These are phyloP conservation scores for Beris morrisii DNA, from an alignment of 2,888 invertebrate genomes.

Conservation along the genomic window DNA sequence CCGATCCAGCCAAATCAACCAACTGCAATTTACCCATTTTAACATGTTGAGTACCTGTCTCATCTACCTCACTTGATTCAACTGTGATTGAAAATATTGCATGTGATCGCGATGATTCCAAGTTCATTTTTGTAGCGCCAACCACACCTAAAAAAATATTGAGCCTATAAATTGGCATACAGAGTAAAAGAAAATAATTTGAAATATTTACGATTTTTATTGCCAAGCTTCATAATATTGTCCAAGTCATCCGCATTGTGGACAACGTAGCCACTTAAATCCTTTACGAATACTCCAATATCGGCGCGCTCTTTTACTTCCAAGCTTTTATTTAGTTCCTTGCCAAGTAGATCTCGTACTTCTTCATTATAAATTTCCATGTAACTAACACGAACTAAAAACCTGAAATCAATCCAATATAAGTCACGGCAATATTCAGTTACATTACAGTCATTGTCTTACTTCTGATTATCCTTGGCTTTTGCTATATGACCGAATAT, in stretches of 20 bases:
- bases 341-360: constrained; percentile 89
- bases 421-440: not conserved
- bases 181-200: not conserved
- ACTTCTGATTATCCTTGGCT: constrained; percentile 88
- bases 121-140: constrained; percentile 96
- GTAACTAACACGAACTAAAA: constrained; percentile 95
- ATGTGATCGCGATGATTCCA: constrained; percentile 93
- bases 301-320: constrained; percentile 96
- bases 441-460: constrained; percentile 46
- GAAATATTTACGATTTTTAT: constrained; percentile 74
- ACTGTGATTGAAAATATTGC: constrained; percentile 98
- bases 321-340: constrained; percentile 80
- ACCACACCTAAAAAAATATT: constrained; percentile 62
- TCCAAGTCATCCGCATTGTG: constrained; percentile 95
- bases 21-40: constrained; percentile 96
- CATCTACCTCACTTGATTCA: constrained; percentile 86
- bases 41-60: constrained; percentile 83
- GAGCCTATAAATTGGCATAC: constrained; percentile 7
- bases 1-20: constrained; percentile 97
- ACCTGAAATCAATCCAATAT: constrained; percentile 60
- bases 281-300: constrained; percentile 97
- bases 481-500: constrained; percentile 97
- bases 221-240: constrained; percentile 93
- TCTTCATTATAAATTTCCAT: constrained; percentile 99
- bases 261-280: constrained; percentile 95